A percentile compares a stretch with the other conserved stretches of the same genome.
Evolutionary conservation across 2,888 invertebrate genomes (phyloP).

Genomic region (Tinea semifulvella): DNA sequence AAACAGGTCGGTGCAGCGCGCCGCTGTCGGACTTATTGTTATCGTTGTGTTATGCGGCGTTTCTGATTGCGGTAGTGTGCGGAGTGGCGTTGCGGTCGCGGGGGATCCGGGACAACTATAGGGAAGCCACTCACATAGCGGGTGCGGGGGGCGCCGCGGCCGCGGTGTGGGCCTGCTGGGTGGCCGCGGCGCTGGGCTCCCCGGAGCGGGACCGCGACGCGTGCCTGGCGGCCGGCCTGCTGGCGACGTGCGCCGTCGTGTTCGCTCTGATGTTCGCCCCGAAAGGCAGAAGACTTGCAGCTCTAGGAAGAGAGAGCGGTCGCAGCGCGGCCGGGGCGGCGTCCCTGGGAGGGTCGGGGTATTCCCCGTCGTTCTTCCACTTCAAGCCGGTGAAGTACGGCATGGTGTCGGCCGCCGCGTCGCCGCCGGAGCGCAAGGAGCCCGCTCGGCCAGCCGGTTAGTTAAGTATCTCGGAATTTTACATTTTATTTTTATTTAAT

Average conservation of each 20-base stretch:
- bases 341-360: conserved; percentile 84
- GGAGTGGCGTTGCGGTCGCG: conserved; percentile 86
- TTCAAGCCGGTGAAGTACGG: conserved; percentile 89
- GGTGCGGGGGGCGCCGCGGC: conserved; percentile 86
- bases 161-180: conserved; percentile 88
- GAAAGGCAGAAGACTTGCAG: conserved; percentile 90
- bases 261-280: conserved; percentile 95
- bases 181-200: conserved; percentile 81
- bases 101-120: conserved; percentile 91
- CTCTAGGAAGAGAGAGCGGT: conserved; percentile 89
- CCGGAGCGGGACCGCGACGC: conserved; percentile 85
- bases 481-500: too few relatives aligned
- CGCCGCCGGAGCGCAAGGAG: conserved; percentile 60
- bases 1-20: conserved; percentile 67
- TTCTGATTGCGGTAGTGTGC: conserved; percentile 85
- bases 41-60: conserved; percentile 84
- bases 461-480: conserved; percentile 62
- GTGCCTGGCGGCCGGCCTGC: conserved; percentile 88
- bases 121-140: conserved; percentile 93
- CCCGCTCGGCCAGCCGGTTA: conserved; percentile 66
- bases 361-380: conserved; percentile 92
- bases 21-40: conserved; percentile 77
- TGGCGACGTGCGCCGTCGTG: conserved; percentile 84
- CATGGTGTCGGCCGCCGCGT: conserved; percentile 66
- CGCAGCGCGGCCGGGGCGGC: conserved; percentile 81